phyloP scores from a whole-genome alignment of 2,797 vertebrate species.

The Phaenicophaeus curvirostris region DNA sequence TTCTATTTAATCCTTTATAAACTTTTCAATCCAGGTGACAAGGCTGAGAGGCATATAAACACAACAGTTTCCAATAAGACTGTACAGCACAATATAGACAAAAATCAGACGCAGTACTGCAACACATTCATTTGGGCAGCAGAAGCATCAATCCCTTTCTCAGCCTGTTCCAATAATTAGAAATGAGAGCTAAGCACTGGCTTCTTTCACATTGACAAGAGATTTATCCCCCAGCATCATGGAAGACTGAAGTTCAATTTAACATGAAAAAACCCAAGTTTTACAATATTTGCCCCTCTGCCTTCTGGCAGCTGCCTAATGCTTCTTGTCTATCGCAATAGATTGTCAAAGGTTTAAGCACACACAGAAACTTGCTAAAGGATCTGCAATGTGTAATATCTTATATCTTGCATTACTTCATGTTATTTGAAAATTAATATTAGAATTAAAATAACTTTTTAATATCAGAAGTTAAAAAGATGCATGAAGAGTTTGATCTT shows the following conservation, averaged over 20 bases:
- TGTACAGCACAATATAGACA: constrained; percentile 28
- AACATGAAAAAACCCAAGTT: background rate
- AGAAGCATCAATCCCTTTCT: constrained; percentile 1
- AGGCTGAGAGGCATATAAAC: constrained; percentile 65
- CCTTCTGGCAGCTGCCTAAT: background rate
- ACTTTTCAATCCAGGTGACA: constrained; percentile 66
- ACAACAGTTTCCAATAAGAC: constrained; percentile 64
- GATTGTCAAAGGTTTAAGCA: background rate
- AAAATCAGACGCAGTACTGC: constrained; percentile 47
- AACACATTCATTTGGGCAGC: constrained; percentile 30
- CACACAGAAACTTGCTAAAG: background rate
- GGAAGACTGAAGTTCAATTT: background rate
- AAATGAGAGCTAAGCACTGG: background rate
- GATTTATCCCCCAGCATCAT: background rate
- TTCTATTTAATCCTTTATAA: constrained; percentile 67
- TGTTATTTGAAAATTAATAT: background rate
- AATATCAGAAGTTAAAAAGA: background rate
- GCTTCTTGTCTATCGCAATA: background rate
- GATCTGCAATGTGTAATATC: background rate
- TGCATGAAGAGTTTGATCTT: background rate
- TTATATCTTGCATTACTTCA: background rate
- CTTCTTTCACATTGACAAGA: background rate
- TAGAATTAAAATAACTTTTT: background rate
- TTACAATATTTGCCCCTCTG: background rate
- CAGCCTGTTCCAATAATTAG: background rate